Evolutionary conservation across 2,888 invertebrate genomes (phyloP).

Genomic region (Nomada ruficornis): DNA sequence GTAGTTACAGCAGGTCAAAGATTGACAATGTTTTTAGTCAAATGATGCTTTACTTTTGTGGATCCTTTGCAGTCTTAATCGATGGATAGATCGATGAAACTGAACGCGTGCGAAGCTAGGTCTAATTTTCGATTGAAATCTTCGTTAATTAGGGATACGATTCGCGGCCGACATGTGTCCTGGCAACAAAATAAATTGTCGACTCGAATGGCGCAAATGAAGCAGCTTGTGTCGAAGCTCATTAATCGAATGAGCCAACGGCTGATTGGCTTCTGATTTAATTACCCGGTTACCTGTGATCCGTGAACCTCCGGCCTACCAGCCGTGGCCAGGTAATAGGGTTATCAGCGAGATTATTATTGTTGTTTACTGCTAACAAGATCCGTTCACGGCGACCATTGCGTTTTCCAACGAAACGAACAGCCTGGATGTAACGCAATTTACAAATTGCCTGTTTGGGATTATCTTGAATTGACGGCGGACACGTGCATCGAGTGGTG

Average conservation of each 20-base stretch:
- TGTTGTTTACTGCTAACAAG: slow-evolving; percentile 81
- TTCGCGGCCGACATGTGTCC: not conserved
- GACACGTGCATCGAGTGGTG: not conserved
- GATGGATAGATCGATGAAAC: not conserved
- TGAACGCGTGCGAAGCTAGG: not conserved
- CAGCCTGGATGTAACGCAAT: slow-evolving; percentile 56
- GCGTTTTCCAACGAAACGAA: slow-evolving; percentile 34
- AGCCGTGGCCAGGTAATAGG: slow-evolving; percentile 68
- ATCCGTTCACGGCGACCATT: slow-evolving; percentile 57
- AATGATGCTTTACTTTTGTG: no score
- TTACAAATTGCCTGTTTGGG: slow-evolving; percentile 59
- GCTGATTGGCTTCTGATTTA: slow-evolving; percentile 80
- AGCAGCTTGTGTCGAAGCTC: slow-evolving; percentile 67
- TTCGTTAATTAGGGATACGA: slow-evolving; percentile 4
- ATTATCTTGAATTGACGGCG: slow-evolving; percentile 51
- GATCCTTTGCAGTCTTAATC: no score
- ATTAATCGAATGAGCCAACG: slow-evolving; percentile 77
- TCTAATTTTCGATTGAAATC: not conserved
- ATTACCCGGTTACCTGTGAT: slow-evolving; percentile 73
- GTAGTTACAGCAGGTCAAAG: no score
- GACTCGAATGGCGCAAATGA: slow-evolving; percentile 61
- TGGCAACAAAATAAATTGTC: slow-evolving; percentile 64
- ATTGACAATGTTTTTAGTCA: no score
- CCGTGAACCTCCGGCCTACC: slow-evolving; percentile 51
- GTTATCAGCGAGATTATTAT: slow-evolving; percentile 80